Evolutionary conservation across 2,888 invertebrate species (phyloP), one percentile per base, ranked within the genome.

Genomic region (Pristionchus fissidentatus): DNA sequence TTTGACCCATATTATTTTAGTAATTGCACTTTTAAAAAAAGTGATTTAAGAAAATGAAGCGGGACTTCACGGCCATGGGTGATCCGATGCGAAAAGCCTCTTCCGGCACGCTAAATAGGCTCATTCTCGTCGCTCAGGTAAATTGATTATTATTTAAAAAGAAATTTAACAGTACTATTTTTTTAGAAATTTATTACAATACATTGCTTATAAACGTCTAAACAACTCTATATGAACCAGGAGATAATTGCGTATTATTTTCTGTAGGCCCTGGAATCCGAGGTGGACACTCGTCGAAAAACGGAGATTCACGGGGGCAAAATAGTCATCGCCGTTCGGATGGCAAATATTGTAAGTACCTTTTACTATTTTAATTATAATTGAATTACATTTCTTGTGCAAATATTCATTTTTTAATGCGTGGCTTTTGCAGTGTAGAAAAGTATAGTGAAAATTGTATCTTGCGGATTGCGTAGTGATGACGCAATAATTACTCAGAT

Each of bases 31-130:
- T 57, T n/a, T 10, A 57, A 26, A 3, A 26, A 0, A 55, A 57
- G n/a, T 15, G 7, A 49, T 66, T 43, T 81, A 32, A 81, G 81
- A 38, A 26, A 32, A 32, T 66, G 62, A 83, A 83, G 55, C 49
- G 55, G 15, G 83, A 83, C 52, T 55, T 73, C 52, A 83, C 70
- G 3, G 32, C 43, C n/a, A n/a, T 22, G 35, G 66, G 66, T 1
- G 83, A 83, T 15, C 52, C 70, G 43, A 83, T 38, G 38, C 80
- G 90, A 5, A 90, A 90, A 87, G 88, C 89, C 26, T 91, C 91
- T 3, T 90, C 91, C 22, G 90, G 91, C 26, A 91, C 91, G 19
- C 83, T 91, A n/a, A 91, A 91, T 82, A 86, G 91, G 66, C 84
- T 91, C 46, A 90, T 91, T 41, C 86, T 91, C 22, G 91, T 91